These are phyloP conservation scores for Halocynthia roretzi DNA, from an alignment of 23 tunicate species.

Conservation along the genomic window DNA sequence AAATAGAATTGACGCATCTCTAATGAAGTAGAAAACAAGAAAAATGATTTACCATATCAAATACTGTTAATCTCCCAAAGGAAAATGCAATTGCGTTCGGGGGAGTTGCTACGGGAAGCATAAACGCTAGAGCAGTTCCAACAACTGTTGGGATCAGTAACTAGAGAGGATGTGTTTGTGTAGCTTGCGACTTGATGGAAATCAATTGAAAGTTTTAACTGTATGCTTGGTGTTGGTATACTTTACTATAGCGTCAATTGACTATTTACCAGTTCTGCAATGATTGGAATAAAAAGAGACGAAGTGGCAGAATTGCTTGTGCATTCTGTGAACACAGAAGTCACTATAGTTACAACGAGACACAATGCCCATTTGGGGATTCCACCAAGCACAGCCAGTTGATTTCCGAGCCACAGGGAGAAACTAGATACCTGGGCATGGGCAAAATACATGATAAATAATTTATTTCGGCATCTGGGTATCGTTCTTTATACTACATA, in stretches of 20 bases:
- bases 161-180: slow-evolving; percentile 65
- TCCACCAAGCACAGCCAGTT: slow-evolving; percentile 41
- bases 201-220: neutral
- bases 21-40: too few species aligned
- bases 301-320: slow-evolving; percentile 88
- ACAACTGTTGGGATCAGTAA: slow-evolving; percentile 58
- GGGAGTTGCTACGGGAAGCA: slow-evolving; percentile 92
- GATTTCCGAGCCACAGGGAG: slow-evolving; percentile 81
- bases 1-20: too few species aligned
- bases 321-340: slow-evolving; percentile 87
- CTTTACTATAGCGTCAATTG: neutral
- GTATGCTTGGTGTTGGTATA: too few species aligned
- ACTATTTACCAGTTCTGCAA: slow-evolving; percentile 62
- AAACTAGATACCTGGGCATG: slow-evolving; percentile 87
- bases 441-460: too few species aligned
- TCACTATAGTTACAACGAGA: slow-evolving; percentile 72
- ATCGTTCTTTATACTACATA: too few species aligned
- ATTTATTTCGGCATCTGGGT: too few species aligned
- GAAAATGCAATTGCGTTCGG: slow-evolving; percentile 93
- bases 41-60: slow-evolving; percentile 53
- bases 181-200: slow-evolving; percentile 50
- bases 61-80: slow-evolving; percentile 62
- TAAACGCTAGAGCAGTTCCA: slow-evolving; percentile 67
- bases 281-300: slow-evolving; percentile 85
- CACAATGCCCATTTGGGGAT: slow-evolving; percentile 77